Evolutionary conservation across 1,140 invertebrate genomes (phyloP).

Genomic region (Zaprionus davidi): DNA sequence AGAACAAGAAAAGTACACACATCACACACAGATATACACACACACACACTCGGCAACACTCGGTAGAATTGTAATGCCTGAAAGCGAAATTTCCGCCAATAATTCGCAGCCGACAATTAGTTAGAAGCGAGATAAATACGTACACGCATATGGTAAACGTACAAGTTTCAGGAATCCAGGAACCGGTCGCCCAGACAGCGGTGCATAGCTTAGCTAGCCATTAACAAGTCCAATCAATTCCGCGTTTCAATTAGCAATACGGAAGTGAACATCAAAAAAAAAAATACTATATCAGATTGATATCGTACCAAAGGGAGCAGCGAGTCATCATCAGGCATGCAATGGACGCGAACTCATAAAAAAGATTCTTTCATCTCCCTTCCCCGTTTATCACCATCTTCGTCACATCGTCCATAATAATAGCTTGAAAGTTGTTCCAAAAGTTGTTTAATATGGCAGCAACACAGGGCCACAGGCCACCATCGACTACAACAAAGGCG

Average conservation of each 20-base stretch:
- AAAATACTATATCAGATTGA: conserved; percentile 36
- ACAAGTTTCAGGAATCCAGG: conserved; percentile 17
- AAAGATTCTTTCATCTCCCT: conserved; percentile 31
- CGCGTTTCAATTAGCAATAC: conserved; percentile 59
- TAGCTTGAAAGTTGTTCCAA: conserved; percentile 73
- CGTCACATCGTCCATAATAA: conserved; percentile 29
- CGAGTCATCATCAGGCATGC: conserved; percentile 4
- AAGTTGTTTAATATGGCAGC: conserved; percentile 55
- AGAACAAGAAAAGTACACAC: conserved; percentile 46
- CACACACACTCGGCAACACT: not conserved
- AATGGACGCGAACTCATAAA: conserved; percentile 26
- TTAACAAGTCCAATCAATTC: conserved; percentile 40
- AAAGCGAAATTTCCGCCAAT: conserved; percentile 59
- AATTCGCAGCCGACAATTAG: conserved; percentile 23
- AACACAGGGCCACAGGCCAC: conserved; percentile 16
- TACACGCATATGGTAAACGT: conserved; percentile 10
- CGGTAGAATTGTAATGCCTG: conserved; percentile 56
- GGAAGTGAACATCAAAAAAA: conserved; percentile 54
- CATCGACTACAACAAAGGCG: conserved; percentile 14
- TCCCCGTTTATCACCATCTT: conserved; percentile 17
- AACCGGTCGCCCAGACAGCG: conserved; percentile 22
- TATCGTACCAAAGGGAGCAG: conserved; percentile 30
- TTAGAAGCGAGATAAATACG: conserved; percentile 22
- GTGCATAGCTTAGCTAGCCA: conserved; percentile 40
- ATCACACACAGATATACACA: not conserved